Percentiles rank a stretch among this genome's conserved stretches.
Evolutionary conservation across 2,797 vertebrate species (phyloP).

Genomic region (Artibeus jamaicensis): DNA sequence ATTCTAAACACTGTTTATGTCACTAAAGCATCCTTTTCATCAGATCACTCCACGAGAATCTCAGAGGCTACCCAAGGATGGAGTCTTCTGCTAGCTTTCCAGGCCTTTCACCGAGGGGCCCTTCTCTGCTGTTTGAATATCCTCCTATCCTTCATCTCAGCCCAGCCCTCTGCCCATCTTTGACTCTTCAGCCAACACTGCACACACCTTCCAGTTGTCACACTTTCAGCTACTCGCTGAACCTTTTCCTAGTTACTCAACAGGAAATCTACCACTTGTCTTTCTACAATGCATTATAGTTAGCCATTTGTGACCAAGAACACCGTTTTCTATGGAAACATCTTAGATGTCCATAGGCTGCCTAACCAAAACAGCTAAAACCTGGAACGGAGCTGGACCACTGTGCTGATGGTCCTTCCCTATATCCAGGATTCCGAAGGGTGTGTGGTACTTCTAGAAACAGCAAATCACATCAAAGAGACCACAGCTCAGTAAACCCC

Average conservation of each 20-base stretch:
- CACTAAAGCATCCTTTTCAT: neutral
- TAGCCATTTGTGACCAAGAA: neutral
- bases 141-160: neutral
- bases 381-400: neutral
- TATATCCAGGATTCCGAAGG: neutral
- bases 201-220: neutral
- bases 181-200: neutral
- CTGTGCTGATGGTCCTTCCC: too few species aligned
- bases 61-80: neutral
- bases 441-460: neutral
- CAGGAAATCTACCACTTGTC: neutral
- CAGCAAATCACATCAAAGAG: neutral
- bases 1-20: neutral
- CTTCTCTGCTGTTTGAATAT: neutral
- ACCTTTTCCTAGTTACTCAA: neutral
- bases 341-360: neutral
- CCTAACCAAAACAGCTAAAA: neutral
- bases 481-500: neutral
- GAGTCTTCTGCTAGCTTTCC: neutral
- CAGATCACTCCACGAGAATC: neutral
- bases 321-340: neutral
- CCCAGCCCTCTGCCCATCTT: neutral
- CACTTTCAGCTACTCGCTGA: neutral
- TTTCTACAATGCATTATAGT: neutral
- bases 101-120: neutral